A percentile compares a stretch with the other conserved stretches of the same genome.
phyloP scores from a whole-genome alignment of 2,113 vertebrate species.

The Cygnus atratus region DNA sequence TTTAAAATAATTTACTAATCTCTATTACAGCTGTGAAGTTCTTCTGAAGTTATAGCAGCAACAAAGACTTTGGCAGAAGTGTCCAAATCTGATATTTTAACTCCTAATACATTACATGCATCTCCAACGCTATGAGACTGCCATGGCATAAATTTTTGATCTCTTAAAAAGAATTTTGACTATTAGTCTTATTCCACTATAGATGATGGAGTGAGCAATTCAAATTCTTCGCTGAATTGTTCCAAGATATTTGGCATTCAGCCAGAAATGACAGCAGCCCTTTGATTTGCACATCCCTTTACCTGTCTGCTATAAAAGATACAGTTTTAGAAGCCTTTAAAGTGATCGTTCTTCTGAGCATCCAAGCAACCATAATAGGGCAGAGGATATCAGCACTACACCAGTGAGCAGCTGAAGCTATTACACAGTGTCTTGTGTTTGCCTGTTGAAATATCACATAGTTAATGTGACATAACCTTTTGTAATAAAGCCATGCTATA shows the following conservation, averaged over 20 bases:
- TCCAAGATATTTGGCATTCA: background rate
- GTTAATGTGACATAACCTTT: background rate
- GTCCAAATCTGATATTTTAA: background rate
- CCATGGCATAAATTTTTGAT: background rate
- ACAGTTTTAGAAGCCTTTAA: background rate
- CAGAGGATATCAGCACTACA: background rate
- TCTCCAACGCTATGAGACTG: background rate
- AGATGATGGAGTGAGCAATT: background rate
- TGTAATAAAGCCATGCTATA: background rate
- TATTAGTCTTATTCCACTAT: background rate
- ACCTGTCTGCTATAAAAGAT: background rate
- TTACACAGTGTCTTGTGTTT: background rate
- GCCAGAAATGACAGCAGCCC: background rate
- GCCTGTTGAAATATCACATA: background rate
- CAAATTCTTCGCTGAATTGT: background rate
- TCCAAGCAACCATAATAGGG: background rate
- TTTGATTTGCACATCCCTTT: background rate
- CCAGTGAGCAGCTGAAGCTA: background rate
- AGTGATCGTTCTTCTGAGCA: background rate
- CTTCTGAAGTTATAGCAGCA: background rate
- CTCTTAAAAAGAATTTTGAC: background rate
- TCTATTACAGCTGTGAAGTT: background rate
- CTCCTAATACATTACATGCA: background rate
- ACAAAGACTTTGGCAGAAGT: background rate
- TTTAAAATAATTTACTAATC: background rate